phyloP scores from a whole-genome alignment of 35 echinoderm and acorn worm genomes.

The Ptychodera flava region DNA sequence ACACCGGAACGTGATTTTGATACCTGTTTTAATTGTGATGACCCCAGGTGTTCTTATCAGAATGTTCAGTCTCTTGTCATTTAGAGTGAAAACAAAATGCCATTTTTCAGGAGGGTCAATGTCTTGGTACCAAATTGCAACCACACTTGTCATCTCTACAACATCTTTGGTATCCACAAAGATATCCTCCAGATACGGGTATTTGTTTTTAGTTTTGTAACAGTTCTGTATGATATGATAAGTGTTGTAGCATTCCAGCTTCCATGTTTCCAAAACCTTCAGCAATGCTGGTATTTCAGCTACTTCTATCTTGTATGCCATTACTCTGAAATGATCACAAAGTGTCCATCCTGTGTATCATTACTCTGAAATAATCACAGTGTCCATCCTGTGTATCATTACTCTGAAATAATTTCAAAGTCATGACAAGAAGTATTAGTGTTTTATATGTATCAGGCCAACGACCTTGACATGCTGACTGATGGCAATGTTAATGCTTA shows the following conservation, averaged over 20 bases:
- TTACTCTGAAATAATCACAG: too few relatives aligned
- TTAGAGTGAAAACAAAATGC: neutral
- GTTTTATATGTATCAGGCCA: too few relatives aligned
- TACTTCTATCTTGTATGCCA: neutral
- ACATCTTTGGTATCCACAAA: neutral
- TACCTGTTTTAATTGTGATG: too few relatives aligned
- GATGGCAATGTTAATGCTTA: too few relatives aligned
- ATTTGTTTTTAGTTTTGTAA: neutral
- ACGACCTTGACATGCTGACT: too few relatives aligned
- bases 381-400: too few relatives aligned
- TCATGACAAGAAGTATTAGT: too few relatives aligned
- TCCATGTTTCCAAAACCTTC: neutral
- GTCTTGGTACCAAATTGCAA: neutral
- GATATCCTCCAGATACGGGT: neutral
- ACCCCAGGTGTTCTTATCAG: neutral
- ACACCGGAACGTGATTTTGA: neutral
- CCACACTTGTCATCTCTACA: neutral
- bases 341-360: too few relatives aligned
- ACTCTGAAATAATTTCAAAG: too few relatives aligned
- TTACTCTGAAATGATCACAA: too few relatives aligned
- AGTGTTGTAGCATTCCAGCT: neutral
- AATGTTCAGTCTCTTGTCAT: neutral
- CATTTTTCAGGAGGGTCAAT: neutral
- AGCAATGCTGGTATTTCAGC: neutral
- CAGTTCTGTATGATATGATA: neutral